These are phyloP conservation scores for Morpho achilles DNA, from an alignment of 2,888 invertebrate species.

Conservation along the genomic window DNA sequence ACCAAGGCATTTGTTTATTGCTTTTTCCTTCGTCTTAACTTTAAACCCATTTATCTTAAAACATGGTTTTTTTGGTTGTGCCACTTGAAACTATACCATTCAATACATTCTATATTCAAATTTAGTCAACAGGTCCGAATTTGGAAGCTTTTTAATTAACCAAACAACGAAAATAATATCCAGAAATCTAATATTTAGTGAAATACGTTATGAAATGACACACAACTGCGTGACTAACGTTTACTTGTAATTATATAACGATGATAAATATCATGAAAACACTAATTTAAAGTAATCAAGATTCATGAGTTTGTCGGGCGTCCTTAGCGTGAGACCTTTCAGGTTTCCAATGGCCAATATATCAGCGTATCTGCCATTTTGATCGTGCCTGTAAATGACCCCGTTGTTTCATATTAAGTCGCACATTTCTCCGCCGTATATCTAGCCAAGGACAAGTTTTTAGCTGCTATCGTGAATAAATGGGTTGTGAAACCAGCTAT, in stretches of 20 bases:
- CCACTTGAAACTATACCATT: too few species aligned
- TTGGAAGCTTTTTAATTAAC: too few species aligned
- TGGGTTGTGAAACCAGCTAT: slow-evolving; percentile 7
- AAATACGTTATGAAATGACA: background rate
- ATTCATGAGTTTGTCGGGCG: slow-evolving; percentile 13
- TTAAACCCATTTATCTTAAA: too few species aligned
- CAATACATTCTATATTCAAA: too few species aligned
- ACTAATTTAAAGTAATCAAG: slow-evolving; percentile 7
- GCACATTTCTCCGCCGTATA: slow-evolving; percentile 12
- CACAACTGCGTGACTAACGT: too few species aligned
- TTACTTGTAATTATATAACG: too few species aligned
- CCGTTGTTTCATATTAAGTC: slow-evolving; percentile 15
- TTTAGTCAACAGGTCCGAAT: too few species aligned
- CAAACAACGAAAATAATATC: too few species aligned
- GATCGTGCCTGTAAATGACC: slow-evolving; percentile 23
- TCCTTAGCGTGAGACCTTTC: slow-evolving; percentile 26
- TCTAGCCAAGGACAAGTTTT: slow-evolving; percentile 24
- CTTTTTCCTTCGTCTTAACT: too few species aligned
- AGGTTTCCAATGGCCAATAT: slow-evolving; percentile 17
- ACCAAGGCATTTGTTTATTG: too few species aligned
- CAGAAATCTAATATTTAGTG: background rate
- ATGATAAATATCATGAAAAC: background rate
- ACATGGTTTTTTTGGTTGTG: too few species aligned
- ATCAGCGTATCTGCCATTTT: slow-evolving; percentile 22
- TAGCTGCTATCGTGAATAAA: background rate